These are phyloP conservation scores for Thinocorus orbignyianus DNA, from an alignment of 2,113 vertebrate species.

Conservation along the genomic window DNA sequence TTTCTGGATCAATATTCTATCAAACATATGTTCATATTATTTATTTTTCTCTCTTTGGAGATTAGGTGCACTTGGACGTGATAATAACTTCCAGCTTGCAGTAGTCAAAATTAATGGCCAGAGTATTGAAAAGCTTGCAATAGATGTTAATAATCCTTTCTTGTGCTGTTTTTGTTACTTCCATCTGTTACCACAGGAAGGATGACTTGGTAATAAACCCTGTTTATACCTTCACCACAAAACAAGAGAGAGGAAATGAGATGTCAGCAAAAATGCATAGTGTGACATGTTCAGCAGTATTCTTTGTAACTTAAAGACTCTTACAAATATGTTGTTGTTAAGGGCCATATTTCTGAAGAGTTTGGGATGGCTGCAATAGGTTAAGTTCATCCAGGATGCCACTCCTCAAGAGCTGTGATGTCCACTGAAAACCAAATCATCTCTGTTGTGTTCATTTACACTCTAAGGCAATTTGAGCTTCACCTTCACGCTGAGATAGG, in stretches of 20 bases:
- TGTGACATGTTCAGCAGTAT: constrained; percentile 20
- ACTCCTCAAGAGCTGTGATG: neutral
- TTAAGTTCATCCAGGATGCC: neutral
- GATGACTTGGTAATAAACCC: constrained; percentile 63
- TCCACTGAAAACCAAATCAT: neutral
- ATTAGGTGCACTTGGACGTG: neutral
- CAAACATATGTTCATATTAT: neutral
- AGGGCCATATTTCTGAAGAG: neutral
- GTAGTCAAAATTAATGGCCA: constrained; percentile 12
- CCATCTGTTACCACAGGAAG: constrained; percentile 61
- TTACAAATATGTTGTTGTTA: constrained; percentile 4
- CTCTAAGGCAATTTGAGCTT: neutral
- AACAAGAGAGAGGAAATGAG: constrained; percentile 69
- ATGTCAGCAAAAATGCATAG: constrained; percentile 64
- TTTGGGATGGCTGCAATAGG: neutral
- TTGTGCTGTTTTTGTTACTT: constrained; percentile 49
- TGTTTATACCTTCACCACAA: constrained; percentile 58
- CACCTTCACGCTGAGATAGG: neutral
- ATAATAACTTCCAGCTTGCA: constrained; percentile 58
- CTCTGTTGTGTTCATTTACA: neutral
- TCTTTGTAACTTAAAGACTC: constrained; percentile 43
- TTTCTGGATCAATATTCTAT: constrained; percentile 21
- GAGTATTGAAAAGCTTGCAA: neutral
- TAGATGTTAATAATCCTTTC: constrained; percentile 37
- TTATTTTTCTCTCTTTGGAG: neutral